Base-by-base conservation (phyloP, 2,888 invertebrate species). In the Hyposoter dolosus region DNA sequence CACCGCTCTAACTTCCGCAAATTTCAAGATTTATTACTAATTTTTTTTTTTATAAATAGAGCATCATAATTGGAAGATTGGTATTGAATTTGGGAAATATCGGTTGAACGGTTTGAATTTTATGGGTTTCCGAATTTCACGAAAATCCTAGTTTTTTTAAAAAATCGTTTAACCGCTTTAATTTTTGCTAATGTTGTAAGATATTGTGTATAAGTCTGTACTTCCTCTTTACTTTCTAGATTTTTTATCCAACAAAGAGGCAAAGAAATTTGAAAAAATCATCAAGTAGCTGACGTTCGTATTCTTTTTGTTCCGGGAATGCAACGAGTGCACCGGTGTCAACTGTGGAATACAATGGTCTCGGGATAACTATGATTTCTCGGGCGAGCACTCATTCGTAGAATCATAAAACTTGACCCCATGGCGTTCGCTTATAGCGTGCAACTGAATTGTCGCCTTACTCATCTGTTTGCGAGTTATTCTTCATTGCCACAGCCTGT, bases 401-500 rank as follows among this genome's bases (percentile, higher is more conserved):
- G 88, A 89, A 89, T 88, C 86, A 87, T 88, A 88, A 90, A 90
- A 89, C 81, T 88, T 86, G 88, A 86, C 83, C 88, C 88, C 76
- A 74, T 74, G 81, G 81, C 66, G 75, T 84, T 80, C 74, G 82
- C 81, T 84, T 60, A 17, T 82, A 84, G 88, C 87, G 84, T 84
- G 81, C 82, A 81, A 63, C 75, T 85, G 86, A 88, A 89, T 89
- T 88, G 88, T 83, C 88, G 86, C 88, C 82, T 88, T 87, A 88
- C 88, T 88, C 88, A 85, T 63, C 78, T 78, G 72, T 84, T 86
- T 65, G 86, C 84, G 85, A 45, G 19, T 19, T n/a, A n/a, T n/a
- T 77, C 68, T 82, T 65, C 28, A n/a, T 23, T 65, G 43, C 9
- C 53, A 66, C 53, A 83, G 77, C 32, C 32, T 69, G 60, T 66